Percentiles rank a stretch among this genome's conserved stretches.
Conservation (phyloP, 2,113 vertebrate genomes). For the Dinomys branickii region DNA sequence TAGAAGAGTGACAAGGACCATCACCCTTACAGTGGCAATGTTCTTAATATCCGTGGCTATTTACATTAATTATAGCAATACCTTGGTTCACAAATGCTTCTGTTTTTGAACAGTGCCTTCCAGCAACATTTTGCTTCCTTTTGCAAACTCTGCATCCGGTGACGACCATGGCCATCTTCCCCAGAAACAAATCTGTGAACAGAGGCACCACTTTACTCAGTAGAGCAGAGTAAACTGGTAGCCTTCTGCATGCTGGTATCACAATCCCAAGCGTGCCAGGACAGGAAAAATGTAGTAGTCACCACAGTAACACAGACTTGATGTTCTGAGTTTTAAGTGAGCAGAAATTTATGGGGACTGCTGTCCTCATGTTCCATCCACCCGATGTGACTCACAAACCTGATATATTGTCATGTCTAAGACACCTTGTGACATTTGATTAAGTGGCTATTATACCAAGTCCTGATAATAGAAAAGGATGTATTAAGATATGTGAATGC, state of each 20-base stretch:
- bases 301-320: neutral
- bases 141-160: neutral
- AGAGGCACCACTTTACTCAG: neutral
- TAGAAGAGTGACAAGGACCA: accelerated
- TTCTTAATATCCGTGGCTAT: neutral
- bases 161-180: neutral
- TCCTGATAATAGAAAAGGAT: constrained; percentile 35
- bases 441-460: constrained; percentile 52
- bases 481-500: constrained; percentile 35
- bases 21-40: neutral
- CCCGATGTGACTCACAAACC: neutral
- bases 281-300: neutral
- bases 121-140: neutral
- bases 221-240: neutral
- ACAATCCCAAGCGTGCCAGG: neutral
- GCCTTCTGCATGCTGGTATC: neutral
- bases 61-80: neutral
- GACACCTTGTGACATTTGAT: constrained; percentile 65
- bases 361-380: neutral
- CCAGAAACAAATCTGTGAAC: neutral
- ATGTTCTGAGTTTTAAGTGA: neutral
- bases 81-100: neutral
- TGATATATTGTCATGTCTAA: neutral
- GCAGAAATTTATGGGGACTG: neutral
- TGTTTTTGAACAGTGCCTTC: neutral